A percentile compares a stretch with the other conserved stretches of the same genome.
Conservation (phyloP, 2,797 vertebrate genomes). For the Glyptemys insculpta region DNA sequence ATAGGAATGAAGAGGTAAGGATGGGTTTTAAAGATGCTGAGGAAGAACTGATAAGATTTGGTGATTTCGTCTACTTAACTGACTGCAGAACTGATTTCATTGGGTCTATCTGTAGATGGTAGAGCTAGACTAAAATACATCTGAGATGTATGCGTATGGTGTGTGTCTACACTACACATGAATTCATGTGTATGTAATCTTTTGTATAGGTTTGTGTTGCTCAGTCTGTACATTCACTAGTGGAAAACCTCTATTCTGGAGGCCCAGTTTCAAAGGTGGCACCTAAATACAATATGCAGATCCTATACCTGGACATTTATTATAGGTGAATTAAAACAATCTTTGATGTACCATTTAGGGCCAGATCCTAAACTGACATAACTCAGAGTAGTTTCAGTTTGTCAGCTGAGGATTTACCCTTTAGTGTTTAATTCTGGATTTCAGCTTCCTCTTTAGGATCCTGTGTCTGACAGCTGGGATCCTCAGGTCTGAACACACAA, state of each 20-base stretch:
- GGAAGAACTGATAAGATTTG: background rate
- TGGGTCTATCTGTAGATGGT: background rate
- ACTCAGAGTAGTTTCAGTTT: fast-evolving
- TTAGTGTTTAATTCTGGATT: background rate
- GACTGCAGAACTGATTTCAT: background rate
- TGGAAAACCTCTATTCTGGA: background rate
- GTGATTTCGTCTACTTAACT: too few species aligned
- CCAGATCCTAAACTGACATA: background rate
- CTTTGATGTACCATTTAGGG: background rate
- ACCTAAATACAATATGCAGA: background rate
- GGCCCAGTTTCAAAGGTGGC: background rate
- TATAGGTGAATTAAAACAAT: fast-evolving
- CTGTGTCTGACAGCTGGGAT: background rate
- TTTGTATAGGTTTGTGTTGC: background rate
- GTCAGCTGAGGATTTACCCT: background rate
- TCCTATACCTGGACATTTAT: fast-evolving
- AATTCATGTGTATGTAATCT: fast-evolving
- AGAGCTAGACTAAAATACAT: background rate
- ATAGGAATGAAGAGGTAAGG: background rate
- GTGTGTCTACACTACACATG: fast-evolving
- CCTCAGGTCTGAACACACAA: background rate
- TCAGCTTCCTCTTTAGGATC: background rate
- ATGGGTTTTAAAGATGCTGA: background rate
- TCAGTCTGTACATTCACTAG: background rate
- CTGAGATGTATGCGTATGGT: background rate